Base-by-base conservation (phyloP, 2,888 invertebrate species). In the Uloborus plumipes region DNA sequence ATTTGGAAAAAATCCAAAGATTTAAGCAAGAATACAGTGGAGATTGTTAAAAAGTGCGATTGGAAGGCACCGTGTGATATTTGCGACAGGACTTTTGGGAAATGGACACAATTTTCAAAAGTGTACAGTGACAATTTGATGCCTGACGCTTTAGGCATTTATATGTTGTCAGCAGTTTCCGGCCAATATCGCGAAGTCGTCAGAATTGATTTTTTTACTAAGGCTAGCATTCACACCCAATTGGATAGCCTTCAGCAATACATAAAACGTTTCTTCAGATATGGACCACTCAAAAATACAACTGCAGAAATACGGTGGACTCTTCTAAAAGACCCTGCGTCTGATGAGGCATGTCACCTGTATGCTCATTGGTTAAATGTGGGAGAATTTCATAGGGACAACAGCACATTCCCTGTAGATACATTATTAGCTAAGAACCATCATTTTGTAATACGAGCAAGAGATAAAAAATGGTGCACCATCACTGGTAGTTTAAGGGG, bases 281-380 rank as follows among this genome's bases (percentile, higher is more conserved):
- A 65, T 31, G 70, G 64, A 26, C 20, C 26, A 15, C 55, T 65
- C n/a, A 70, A n/a, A 22, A 59, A 70, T 7, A 49, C 80, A 4
- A 50, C 14, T 0, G 14, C 65, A 0, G 64, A 70, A 18, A 65
- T 81, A 7, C 26, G 80, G 47, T 81, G 80, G 80, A 26, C 59
- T 50, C 26, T 16, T 6, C 20, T 81, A 13, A 74, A 62, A 0
- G 74, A 81, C 13, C 16, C 55, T 1, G 51, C 58, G 6, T 22
- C 20, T 31, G 59, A 74, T 31, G 75, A 74, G 15, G 53, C 73
- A 20, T 81, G 80, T 39, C 75, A 59, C 31, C 16, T 81, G 74
- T 81, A 65, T 31, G 80, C 80, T 13, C 80, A 81, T 51, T 81
- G 80, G 80, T 20, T 81, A 15, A 81, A 81, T 58, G 58, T 70